Base-by-base conservation (phyloP, 2,888 invertebrate species). In the Eutolmus rufibarbis region DNA sequence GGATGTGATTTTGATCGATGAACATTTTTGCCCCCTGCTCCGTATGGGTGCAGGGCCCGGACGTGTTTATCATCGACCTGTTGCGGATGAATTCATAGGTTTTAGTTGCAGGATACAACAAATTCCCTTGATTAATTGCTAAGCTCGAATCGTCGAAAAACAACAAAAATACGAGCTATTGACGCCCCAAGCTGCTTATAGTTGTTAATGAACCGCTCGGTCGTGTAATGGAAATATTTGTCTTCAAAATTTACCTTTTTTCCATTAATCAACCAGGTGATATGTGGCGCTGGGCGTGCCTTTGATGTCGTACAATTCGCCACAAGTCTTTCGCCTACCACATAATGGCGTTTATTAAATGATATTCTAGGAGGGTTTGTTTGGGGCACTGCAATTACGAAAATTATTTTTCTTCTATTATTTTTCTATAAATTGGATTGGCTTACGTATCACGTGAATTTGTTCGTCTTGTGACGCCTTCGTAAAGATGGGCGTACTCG, bases 361-460 rank as follows among this genome's bases (percentile, higher is more conserved):
- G 94, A 94, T 90, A 96, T 95, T 89, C 93, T 93, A 78, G 96
- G 96, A 89, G 95, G 94, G 82, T 93, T 93, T 88, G 93, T 93
- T 92, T 95, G 95, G 77, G 95, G 95, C 91, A 94, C 95, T 93
- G 89, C 57, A 90, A 82, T 46, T 51, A 66, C 2, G 31, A 16
- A 46, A 16, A 14, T 46, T 8, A 56, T 7, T 56, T 56, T 56
- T 46, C 12, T 8, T 9, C 1, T 23, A 23, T 28, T 79, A 2
- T 43, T 79, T n/a, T n/a, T n/a, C 81, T 87, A 78, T 89, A 51
- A n/a, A 8, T 31, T 23, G 0, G 51, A 9, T 66, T 23, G 16
- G 95, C 96, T 95, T 92, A 97, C 97, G 95, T 93, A 97, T 96
- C 88, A 97, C 96, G 91, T 95, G 96, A 90, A 97, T 94, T 92